Evolutionary conservation across 2,888 invertebrate genomes (phyloP), one percentile per base, ranked within the genome.

Genomic region (Drosophila peninsularis): DNA sequence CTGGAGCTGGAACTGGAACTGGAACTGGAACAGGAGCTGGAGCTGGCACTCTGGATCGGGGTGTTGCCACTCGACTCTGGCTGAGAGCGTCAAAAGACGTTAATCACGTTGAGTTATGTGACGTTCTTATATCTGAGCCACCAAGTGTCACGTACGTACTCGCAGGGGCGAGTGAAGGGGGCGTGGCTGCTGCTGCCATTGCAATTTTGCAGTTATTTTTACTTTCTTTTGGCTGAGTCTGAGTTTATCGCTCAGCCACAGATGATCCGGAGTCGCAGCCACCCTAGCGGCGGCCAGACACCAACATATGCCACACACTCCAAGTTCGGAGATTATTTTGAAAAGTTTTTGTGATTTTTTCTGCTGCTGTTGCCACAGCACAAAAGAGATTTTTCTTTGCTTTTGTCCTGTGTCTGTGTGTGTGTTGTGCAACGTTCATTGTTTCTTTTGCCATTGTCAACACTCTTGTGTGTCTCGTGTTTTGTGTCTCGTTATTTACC

Each of bases 51-150:
- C 36, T 3, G 45, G 14, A 14, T 14, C 17, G 9, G 44, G 24
- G 27, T 17, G 19, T 44, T 32, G 53, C 24, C 14, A 1, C 37
- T 45, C 72, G 32, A 19, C 44, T 19, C 71, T 34, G 64, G 58
- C 39, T 47, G 75, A 81, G 67, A 73, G 78, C 81, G 84, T 80
- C 83, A 83, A 80, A 78, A 90, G 85, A 91, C 91, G 91, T 92
- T 92, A 91, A 92, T 92, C 92, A 92, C 90, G 88, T 84, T 92
- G 92, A 92, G 90, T 92, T 92, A 92, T 92, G 92, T 91, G 92
- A 91, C 91, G 89, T 84, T 90, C 88, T 90, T 91, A 90, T 91
- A 90, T 91, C 88, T 81, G 80, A 82, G 79, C 88, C 90, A 88
- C 85, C 90, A 83, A 85, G 85, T 90, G 90, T 90, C 90, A 90